Conservation (phyloP, 2,113 vertebrate species). For the Dicrurus megarhynchus region DNA sequence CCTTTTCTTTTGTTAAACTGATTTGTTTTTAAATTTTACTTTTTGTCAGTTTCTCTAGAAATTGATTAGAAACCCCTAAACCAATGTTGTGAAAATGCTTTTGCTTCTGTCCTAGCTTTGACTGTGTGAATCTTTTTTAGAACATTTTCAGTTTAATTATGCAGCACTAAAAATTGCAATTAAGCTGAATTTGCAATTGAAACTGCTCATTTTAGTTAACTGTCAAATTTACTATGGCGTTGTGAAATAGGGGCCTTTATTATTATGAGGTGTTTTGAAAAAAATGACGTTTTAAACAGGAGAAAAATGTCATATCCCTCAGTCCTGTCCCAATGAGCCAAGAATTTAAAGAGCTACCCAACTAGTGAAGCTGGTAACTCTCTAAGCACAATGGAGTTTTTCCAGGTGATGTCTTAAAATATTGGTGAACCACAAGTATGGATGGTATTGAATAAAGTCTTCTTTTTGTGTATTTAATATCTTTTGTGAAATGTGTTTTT, state of each 20-base stretch:
- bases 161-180: slow-evolving; percentile 64
- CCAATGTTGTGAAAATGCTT: neutral
- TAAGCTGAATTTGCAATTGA: slow-evolving; percentile 66
- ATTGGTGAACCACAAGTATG: neutral
- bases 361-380: neutral
- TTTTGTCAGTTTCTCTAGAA: slow-evolving; percentile 10
- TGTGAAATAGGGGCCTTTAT: slow-evolving; percentile 33
- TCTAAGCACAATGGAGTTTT: neutral
- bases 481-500: neutral
- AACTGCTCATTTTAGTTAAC: slow-evolving; percentile 64
- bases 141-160: slow-evolving; percentile 64
- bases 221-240: slow-evolving; percentile 37
- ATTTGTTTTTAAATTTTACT: neutral
- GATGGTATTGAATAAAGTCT: neutral
- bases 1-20: neutral
- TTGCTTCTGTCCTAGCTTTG: slow-evolving; percentile 39
- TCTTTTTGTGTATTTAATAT: neutral
- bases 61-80: slow-evolving; percentile 7
- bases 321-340: neutral
- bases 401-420: neutral
- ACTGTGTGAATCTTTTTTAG: slow-evolving; percentile 7
- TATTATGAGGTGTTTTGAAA: slow-evolving; percentile 49
- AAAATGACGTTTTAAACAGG: neutral
- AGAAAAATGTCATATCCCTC: neutral
- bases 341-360: neutral